Base-by-base conservation (phyloP, 2,797 vertebrate genomes). In the Sphenodon punctatus region DNA sequence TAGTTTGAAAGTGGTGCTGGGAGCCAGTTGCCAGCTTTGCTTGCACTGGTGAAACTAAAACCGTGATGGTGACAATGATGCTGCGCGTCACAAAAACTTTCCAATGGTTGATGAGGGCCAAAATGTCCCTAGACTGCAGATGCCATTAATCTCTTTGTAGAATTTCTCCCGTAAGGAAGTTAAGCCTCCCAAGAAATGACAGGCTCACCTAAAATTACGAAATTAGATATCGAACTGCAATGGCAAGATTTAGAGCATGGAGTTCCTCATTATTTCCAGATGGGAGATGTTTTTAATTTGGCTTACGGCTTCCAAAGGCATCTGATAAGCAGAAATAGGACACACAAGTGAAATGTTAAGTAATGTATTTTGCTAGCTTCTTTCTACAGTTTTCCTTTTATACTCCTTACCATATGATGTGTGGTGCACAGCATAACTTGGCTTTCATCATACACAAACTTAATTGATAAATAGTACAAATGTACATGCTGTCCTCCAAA, bases 221-320 rank as follows among this genome's bases (percentile, higher is more conserved):
- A 81, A 72, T 84, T 32, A 67, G 66, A 72, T 48, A 53, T 77
- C 46, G 69, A 66, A 14, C 59, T 67, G 59, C 55, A 81, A 85
- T 56, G 30, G 42, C 66, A 67, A 41, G 71, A 69, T 72, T 66
- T 34, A 73, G 38, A 75, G 70, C 58, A 34, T 63, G 79, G 58
- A 74, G 42, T 61, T 85, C 59, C 70, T 85, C 27, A 49, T 80
- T 82, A 49, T 73, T 88, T 89, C 86, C 82, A 87, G 77, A 73
- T 85, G 71, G 45, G 48, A 0, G 73, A 53, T 67, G 68, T 39
- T 89, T 76, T 81, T 72, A 75, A 82, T 79, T 78, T 67, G 63
- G 69, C 53, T 75, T 80, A 53, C 17, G 41, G 39, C 75, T 88
- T 82, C 75, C 22, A 64, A 64, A 45, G 38, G 67, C 63, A 48